Evolutionary conservation across 2,113 vertebrate genomes (phyloP), one percentile per base, ranked within the genome.

Genomic region (Alaudala cheleensis): DNA sequence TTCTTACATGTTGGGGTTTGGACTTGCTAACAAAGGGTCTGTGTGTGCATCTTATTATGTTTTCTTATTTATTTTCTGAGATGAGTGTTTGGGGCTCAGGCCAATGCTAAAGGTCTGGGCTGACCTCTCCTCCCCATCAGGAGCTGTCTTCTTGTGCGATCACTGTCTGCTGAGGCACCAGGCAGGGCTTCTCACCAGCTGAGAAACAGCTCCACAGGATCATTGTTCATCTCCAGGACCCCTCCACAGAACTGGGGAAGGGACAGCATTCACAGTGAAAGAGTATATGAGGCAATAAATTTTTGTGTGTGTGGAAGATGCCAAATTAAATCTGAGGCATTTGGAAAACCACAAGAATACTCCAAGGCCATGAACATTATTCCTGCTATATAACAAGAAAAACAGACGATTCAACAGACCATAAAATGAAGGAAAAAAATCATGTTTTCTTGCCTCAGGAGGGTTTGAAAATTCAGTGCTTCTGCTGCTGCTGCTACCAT

Each of bases 371-470:
- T 67, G 57, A 69, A 84, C 49, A 78, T 93, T 94, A 94, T 94
- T 94, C 53, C 93, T 94, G 60, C 92, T 81, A 78, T 60, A 96
- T 67, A 83, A 92, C 49, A 93, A 96, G 94, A 86, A 96, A 96
- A 96, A 78, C 72, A 96, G 95, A 96, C 93, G 76, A 96, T 93
- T 96, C 93, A 96, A 57, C 88, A 94, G 96, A 92, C 96, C 95
- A 96, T 97, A 96, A 97, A 96, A 97, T 92, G 76, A 97, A 97
- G 80, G 82, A 50, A 56, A 74, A 97, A 97, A 97, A 92, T 95
- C 51, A 61, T 96, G 82, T 84, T 96, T 96, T 95, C 86, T 96
- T 95, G 95, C 93, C 95, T 96, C 80, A 31, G 96, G 96, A 97
- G 80, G 44, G 61, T 90, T 81, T 95, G 76, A 64, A 94, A 96